phyloP scores from a whole-genome alignment of 2,888 invertebrate genomes.

The Sarcophaga rosellei region DNA sequence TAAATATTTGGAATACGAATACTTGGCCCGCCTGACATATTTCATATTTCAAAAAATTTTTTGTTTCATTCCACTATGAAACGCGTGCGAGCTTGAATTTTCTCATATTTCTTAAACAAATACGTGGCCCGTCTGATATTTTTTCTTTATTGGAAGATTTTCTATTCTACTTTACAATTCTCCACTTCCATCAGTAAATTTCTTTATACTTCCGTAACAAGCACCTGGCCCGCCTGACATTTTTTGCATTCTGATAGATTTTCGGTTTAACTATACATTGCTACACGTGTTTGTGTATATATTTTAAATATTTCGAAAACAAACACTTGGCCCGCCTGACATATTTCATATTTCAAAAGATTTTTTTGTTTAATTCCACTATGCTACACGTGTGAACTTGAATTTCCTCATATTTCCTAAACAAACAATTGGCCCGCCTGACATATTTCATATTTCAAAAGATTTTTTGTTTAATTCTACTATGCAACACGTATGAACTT shows the following conservation, averaged over 20 bases:
- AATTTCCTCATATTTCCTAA: background rate
- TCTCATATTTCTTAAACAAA: background rate
- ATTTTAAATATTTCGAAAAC: background rate
- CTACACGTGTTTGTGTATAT: background rate
- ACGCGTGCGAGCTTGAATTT: background rate
- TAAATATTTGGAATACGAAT: background rate
- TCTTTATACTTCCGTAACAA: background rate
- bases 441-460: background rate
- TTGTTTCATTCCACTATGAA: background rate
- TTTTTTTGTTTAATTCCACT: background rate
- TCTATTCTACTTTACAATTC: too few relatives aligned
- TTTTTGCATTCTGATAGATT: background rate
- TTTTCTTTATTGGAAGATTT: background rate
- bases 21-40: conserved; percentile 15
- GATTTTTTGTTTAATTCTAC: background rate
- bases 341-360: background rate
- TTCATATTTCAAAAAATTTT: background rate
- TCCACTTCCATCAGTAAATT: too few relatives aligned
- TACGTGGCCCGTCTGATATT: background rate
- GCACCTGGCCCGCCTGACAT: conserved; percentile 32
- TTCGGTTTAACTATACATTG: background rate
- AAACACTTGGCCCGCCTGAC: conserved; percentile 12
- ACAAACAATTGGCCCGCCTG: background rate
- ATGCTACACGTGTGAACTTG: background rate
- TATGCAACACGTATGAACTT: too few relatives aligned